Percentiles rank a stretch among this genome's conserved stretches.
phyloP scores from a whole-genome alignment of 92 coral and sea anemone genomes.

The Siderastrea radians region DNA sequence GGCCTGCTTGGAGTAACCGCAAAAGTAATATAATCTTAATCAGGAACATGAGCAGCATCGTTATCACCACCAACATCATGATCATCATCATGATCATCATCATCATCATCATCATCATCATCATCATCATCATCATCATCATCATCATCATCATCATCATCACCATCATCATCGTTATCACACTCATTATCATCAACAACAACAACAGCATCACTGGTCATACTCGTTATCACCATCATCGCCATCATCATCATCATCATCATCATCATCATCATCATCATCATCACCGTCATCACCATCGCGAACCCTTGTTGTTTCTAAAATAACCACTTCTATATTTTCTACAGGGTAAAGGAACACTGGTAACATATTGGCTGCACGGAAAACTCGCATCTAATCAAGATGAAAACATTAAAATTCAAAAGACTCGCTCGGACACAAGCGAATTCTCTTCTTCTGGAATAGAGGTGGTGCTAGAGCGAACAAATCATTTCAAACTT shows the following conservation, averaged over 20 bases:
- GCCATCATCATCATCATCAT: too few relatives aligned
- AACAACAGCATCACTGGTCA: not conserved
- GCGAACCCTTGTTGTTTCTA: too few relatives aligned
- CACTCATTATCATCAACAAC: not conserved
- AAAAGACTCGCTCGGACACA: not conserved
- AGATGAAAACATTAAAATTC: not conserved
- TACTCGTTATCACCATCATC: not conserved
- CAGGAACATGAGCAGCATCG: too few relatives aligned
- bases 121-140: not conserved
- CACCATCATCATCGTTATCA: not conserved
- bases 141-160: not conserved
- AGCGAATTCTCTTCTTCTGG: constrained; percentile 24
- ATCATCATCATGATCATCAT: too few relatives aligned
- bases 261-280: too few relatives aligned
- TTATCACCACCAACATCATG: too few relatives aligned
- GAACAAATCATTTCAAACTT: not conserved
- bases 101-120: too few relatives aligned
- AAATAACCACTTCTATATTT: constrained; percentile 1
- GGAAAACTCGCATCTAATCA: constrained; percentile 18
- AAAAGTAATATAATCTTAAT: too few relatives aligned
- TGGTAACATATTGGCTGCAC: constrained; percentile 85
- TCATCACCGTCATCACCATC: too few relatives aligned
- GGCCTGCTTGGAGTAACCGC: too few relatives aligned
- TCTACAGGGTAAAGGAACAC: constrained; percentile 87
- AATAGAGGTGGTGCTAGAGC: constrained; percentile 29